Conservation (phyloP, 2,888 invertebrate genomes). For the Frankliniella fusca region DNA sequence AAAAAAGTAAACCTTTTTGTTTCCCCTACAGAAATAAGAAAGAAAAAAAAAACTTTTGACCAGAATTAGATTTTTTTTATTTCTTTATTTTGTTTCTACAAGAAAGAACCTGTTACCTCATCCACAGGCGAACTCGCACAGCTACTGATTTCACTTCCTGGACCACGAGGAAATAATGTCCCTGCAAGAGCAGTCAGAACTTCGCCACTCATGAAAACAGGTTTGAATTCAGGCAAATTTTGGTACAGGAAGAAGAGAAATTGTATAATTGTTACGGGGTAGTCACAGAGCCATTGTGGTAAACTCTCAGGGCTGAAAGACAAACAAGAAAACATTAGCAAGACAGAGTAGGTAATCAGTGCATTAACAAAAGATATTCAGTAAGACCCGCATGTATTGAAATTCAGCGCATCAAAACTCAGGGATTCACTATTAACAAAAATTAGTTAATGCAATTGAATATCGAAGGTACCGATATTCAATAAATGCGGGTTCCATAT, state of each 20-base stretch:
- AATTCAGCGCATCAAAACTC: too few relatives aligned
- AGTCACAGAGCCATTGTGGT: constrained; percentile 70
- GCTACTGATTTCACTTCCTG: constrained; percentile 68
- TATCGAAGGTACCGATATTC: too few relatives aligned
- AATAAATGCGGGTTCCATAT: too few relatives aligned
- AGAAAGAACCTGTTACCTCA: constrained; percentile 48
- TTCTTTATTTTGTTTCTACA: too few relatives aligned
- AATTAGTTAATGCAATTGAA: too few relatives aligned
- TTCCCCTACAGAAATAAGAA: too few relatives aligned
- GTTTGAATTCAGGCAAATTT: constrained; percentile 88
- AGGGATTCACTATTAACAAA: too few relatives aligned
- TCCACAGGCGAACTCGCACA: constrained; percentile 74
- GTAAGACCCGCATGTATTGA: too few relatives aligned
- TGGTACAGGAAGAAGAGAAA: constrained; percentile 94
- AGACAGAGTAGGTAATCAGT: constrained; percentile 28
- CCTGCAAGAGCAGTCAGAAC: constrained; percentile 81
- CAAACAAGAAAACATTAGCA: constrained; percentile 42
- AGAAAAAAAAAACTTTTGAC: not conserved
- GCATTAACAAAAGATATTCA: constrained; percentile 29
- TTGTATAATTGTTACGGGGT: constrained; percentile 69
- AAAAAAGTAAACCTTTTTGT: not conserved
- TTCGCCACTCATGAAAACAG: constrained; percentile 86
- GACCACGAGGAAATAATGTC: constrained; percentile 68
- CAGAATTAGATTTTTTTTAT: not conserved
- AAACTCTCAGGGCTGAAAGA: constrained; percentile 51